phyloP scores from a whole-genome alignment of 92 coral and sea anemone genomes.

The Actinernus sp. region DNA sequence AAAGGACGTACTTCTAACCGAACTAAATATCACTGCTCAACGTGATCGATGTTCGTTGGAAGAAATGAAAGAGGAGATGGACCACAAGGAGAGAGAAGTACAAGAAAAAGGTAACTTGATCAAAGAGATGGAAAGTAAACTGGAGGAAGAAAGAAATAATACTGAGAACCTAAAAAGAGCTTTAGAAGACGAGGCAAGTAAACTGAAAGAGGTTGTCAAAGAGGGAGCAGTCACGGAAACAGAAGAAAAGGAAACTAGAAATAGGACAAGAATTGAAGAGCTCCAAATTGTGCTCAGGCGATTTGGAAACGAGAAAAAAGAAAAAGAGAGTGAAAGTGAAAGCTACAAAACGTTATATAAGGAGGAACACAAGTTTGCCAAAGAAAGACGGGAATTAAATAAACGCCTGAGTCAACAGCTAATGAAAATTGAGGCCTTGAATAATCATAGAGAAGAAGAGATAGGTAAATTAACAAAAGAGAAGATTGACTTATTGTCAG shows the following conservation, averaged over 20 bases:
- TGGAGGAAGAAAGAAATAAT: conserved; percentile 10
- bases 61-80: conserved; percentile 29
- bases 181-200: not conserved
- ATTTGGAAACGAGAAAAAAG: conserved; percentile 43
- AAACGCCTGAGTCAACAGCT: conserved; percentile 35
- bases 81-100: conserved; percentile 5
- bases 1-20: conserved; percentile 1
- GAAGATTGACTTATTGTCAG: not conserved
- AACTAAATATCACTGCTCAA: conserved; percentile 1
- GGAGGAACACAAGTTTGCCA: conserved; percentile 46
- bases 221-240: not conserved
- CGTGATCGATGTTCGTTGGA: conserved; percentile 4
- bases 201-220: not conserved
- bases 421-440: conserved; percentile 12
- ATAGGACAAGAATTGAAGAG: conserved; percentile 23
- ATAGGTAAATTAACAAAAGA: conserved; percentile 5
- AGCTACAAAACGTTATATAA: conserved; percentile 31
- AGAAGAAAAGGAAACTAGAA: not conserved
- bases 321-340: conserved; percentile 46
- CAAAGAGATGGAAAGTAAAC: not conserved
- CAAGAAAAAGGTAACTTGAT: conserved; percentile 3
- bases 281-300: conserved; percentile 32
- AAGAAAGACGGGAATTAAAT: conserved; percentile 41
- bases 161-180: no score
- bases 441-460: conserved; percentile 13